phyloP scores from a whole-genome alignment of 2,797 vertebrate species.

The Falco naumanni region DNA sequence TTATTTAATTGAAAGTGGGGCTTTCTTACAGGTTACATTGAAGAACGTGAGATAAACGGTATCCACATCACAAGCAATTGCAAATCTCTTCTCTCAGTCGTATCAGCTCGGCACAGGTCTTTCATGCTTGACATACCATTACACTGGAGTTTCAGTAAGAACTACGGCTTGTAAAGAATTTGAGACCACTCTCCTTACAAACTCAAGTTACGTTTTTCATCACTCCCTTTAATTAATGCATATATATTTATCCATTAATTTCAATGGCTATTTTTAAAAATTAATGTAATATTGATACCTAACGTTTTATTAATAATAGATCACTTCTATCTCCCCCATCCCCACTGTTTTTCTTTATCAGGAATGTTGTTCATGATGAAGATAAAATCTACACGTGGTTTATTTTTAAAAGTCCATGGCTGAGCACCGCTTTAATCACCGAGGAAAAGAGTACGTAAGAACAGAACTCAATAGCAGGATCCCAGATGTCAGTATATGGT shows the following conservation, averaged over 20 bases:
- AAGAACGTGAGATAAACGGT: neutral
- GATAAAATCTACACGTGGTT: constrained; percentile 1
- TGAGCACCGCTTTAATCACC: neutral
- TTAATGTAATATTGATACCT: constrained; percentile 36
- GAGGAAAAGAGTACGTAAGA: neutral
- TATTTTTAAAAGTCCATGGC: constrained; percentile 18
- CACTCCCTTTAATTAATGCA: neutral
- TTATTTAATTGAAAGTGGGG: constrained; percentile 34
- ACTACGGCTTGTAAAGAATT: neutral
- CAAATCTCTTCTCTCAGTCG: neutral
- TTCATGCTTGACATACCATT: neutral
- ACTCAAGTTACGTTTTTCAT: neutral
- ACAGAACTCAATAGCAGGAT: constrained; percentile 35
- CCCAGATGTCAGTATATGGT: neutral
- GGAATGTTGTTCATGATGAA: neutral
- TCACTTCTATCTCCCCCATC: neutral
- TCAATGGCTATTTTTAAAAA: constrained; percentile 45
- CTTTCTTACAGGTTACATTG: neutral
- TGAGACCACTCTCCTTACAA: neutral
- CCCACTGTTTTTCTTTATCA: neutral
- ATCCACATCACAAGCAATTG: neutral
- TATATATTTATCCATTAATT: neutral
- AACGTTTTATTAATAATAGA: constrained; percentile 34
- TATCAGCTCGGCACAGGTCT: neutral
- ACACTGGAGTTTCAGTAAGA: neutral